phyloP scores from a whole-genome alignment of 2,888 invertebrate species.

The Amaurobius ferox region DNA sequence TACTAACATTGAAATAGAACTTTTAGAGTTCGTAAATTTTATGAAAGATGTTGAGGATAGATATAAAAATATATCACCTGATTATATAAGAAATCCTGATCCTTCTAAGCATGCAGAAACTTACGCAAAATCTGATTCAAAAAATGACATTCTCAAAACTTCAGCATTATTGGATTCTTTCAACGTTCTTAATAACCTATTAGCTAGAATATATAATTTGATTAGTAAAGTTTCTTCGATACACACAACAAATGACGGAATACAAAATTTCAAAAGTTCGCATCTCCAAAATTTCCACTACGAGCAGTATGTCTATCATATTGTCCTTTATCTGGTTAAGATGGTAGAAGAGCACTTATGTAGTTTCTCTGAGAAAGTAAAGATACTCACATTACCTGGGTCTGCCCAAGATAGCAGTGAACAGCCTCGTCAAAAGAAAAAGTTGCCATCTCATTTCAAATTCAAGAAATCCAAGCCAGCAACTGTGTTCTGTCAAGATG shows the following conservation, averaged over 20 bases:
- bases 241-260: neutral
- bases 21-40: neutral
- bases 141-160: too few species aligned
- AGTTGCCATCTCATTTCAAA: too few species aligned
- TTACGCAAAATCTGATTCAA: too few species aligned
- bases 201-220: neutral
- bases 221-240: neutral
- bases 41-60: neutral
- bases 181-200: neutral
- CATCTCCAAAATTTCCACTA: neutral
- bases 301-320: neutral
- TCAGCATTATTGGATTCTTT: neutral
- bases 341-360: neutral
- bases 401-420: neutral
- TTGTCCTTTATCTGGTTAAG: neutral
- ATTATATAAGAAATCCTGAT: too few species aligned
- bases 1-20: neutral
- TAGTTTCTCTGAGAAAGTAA: neutral
- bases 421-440: too few species aligned
- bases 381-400: neutral
- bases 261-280: neutral
- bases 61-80: neutral
- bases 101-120: too few species aligned
- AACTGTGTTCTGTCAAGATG: too few species aligned
- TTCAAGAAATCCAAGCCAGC: too few species aligned